Base-by-base conservation (phyloP, 1,140 invertebrate genomes). In the Melitaea cinxia region DNA sequence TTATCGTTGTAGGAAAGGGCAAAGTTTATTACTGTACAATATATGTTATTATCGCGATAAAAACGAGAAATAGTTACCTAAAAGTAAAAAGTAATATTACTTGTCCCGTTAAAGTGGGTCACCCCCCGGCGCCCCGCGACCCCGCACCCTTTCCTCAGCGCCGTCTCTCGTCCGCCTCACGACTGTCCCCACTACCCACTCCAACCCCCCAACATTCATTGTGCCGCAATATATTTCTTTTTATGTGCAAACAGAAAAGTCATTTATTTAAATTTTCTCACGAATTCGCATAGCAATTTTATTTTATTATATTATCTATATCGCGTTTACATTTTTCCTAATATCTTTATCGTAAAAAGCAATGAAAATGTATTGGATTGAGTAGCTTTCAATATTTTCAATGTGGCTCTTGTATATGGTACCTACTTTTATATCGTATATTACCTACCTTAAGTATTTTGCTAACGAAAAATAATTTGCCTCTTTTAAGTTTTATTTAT, bases 211-310 rank as follows among this genome's bases (percentile, higher is more conserved):
- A 80, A 88, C 85, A 90, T 88, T 88, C 85, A 88, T 89, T 90
- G 86, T 89, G 88, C 86, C 86, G 88, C 88, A 90, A 90, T 90
- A 90, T 90, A 90, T 89, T 90, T 89, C 85, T 88, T 89, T 90
- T 90, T 90, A 90, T 90, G 88, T 90, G 85, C 88, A 90, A 90
- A 90, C 86, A 89, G 88, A 90, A 90, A 88, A 90, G 88, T 89
- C 86, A 90, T 88, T 89, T 90, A 90, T 90, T 90, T 88, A 90
- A 90, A 90, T 88, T 90, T 90, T 88, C 88, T 90, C 88, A 90
- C 88, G 88, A 90, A 90, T 90, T 89, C 84, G 79, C 85, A 86
- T 85, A 80, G 86, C 85, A 91, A 90, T 91, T 91, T 91, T 85
- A 88, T 91, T 89, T 85, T 90, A 88, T 88, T 88, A 87, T 87